Base-by-base conservation (phyloP, 2,888 invertebrate species). In the Trachelus troglodyta region DNA sequence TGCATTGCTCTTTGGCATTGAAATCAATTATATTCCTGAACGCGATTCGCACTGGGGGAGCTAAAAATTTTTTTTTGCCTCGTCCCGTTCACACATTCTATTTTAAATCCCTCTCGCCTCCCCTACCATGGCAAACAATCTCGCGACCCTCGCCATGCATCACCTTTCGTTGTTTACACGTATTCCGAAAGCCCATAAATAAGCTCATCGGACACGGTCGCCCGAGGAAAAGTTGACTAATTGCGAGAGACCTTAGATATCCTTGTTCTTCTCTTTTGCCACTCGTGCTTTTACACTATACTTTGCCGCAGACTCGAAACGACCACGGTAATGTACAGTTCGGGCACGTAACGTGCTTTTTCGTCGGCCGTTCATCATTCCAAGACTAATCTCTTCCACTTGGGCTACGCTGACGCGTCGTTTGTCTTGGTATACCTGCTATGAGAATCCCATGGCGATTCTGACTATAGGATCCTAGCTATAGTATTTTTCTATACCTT, bases 351-450 rank as follows among this genome's bases (percentile, higher is more conserved):
- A 56, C 75, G 56, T 34, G 78, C 76, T 69, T 74, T 76, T 80
- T 80, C 73, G 76, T 23, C 71, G 71, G 34, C 23, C 71, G 71
- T 34, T 85, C 83, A 84, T 86, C 84, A 85, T 85, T 83, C 83
- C 79, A 76, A 81, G 84, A 85, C 85, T 87, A 87, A 87, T 87
- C 86, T 87, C 84, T 87, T 87, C 86, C 86, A 85, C 85, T 85
- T 82, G 83, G 82, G 77, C 80, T 81, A 79, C 80, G 81, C 80
- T 81, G 84, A 82, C 83, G 83, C 83, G 81, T 85, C 86, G 82
- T 86, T 87, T 86, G 83, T 86, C 82, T 83, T 83, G 80, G 74
- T 56, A 56, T 15, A 56, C 40, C 40, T 23, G 23, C 23, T 23
- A 15, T 56, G 56, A 56, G 56, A 23, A 56, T 56, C 56, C 56